A percentile compares a stretch with the other conserved stretches of the same genome.
phyloP scores from a whole-genome alignment of 2,888 invertebrate genomes.

The Thymelicus sylvestris region DNA sequence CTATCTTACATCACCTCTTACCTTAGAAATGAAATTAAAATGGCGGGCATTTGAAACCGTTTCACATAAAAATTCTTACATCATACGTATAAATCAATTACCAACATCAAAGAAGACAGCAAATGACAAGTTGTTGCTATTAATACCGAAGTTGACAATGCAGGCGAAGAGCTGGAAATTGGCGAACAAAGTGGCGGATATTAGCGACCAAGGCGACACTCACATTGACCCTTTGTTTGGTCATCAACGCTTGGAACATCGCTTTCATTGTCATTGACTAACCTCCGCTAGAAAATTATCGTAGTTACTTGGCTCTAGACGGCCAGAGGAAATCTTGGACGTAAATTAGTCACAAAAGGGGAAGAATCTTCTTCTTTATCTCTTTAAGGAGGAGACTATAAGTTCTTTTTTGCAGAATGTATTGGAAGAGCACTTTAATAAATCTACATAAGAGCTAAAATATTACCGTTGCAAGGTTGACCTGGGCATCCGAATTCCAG shows the following conservation, averaged over 20 bases:
- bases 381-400: too few species aligned
- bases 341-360: too few species aligned
- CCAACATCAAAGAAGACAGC: conserved; percentile 13
- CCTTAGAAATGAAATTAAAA: too few species aligned
- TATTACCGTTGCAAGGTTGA: too few species aligned
- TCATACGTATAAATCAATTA: conserved; percentile 14
- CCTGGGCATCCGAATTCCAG: background rate
- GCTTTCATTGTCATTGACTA: conserved; percentile 25
- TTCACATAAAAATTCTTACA: background rate
- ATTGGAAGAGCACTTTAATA: too few species aligned
- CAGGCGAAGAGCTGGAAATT: conserved; percentile 46
- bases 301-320: too few species aligned
- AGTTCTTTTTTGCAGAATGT: too few species aligned
- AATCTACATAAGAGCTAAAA: too few species aligned
- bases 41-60: background rate
- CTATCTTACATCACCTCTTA: too few species aligned
- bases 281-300: background rate
- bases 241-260: conserved; percentile 14
- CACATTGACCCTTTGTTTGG: conserved; percentile 54
- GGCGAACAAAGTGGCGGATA: conserved; percentile 57
- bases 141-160: conserved; percentile 32
- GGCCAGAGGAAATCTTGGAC: too few species aligned
- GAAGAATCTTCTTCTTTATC: too few species aligned
- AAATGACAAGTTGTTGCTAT: conserved; percentile 22
- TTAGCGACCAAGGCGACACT: conserved; percentile 57